These are phyloP conservation scores for Scaptomyza polygonia DNA, from an alignment of 2,888 invertebrate genomes.

Conservation along the genomic window DNA sequence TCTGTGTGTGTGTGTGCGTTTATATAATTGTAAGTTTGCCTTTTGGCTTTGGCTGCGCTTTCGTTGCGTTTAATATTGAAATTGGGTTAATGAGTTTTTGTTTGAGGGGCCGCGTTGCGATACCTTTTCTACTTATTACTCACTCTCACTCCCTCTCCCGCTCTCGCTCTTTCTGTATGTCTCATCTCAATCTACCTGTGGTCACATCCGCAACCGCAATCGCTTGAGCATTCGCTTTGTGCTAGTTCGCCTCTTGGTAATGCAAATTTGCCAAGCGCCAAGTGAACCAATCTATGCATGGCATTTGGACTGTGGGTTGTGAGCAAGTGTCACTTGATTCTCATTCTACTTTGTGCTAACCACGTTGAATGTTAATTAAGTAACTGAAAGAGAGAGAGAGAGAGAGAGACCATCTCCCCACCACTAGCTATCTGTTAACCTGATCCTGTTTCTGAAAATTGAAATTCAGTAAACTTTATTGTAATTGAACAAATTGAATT, in stretches of 20 bases:
- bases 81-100: constrained; percentile 77
- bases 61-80: constrained; percentile 67
- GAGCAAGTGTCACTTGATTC: too few relatives aligned
- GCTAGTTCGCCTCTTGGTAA: constrained; percentile 38
- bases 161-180: not conserved
- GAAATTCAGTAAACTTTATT: too few relatives aligned
- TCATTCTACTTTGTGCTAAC: too few relatives aligned
- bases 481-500: too few relatives aligned
- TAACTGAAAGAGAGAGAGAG: too few relatives aligned
- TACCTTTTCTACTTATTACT: constrained; percentile 19
- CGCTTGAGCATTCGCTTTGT: constrained; percentile 46
- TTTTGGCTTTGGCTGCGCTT: constrained; percentile 57
- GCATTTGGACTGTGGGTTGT: too few relatives aligned
- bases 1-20: constrained; percentile 19
- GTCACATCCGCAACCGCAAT: constrained; percentile 16
- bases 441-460: too few relatives aligned
- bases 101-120: constrained; percentile 51
- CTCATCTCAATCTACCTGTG: not conserved
- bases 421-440: too few relatives aligned
- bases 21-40: constrained; percentile 26
- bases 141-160: not conserved
- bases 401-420: too few relatives aligned
- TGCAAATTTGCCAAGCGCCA: constrained; percentile 56
- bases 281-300: constrained; percentile 2
- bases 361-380: too few relatives aligned